Evolutionary conservation across 1,140 invertebrate genomes (phyloP), one percentile per base, ranked within the genome.

Genomic region (Cherax destructor): DNA sequence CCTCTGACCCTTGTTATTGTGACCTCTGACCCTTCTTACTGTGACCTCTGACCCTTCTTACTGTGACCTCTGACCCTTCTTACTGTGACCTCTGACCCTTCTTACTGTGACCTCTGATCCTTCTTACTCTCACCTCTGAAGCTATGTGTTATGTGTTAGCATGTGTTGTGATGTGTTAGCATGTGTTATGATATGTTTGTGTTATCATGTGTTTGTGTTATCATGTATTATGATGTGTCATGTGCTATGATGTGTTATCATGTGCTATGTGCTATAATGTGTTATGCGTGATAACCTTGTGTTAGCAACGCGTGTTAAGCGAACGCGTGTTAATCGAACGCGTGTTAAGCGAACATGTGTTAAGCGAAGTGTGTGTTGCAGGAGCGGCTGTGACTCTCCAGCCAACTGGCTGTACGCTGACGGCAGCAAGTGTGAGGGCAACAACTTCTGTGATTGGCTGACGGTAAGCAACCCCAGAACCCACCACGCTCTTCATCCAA

Each of bases 361-460:
- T 56, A 56, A 56, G 52, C 30, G 41, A 56, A 41, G 16, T 49
- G 76, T 41, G 18, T 79, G 0, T 91, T 78, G 16, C 93, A 93
- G 93, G 83, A 89, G 90, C 80, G 86, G 84, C 74, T 93, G 93
- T 52, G 93, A 92, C 50, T 90, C 91, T 13, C 90, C 93, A 18
- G 56, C 85, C 59, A 92, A 92, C 61, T 93, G 93, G 93, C 52
- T 92, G 24, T 93, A 92, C 87, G 92, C 93, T 72, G 93, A 93
- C 84, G 92, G 93, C 50, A 83, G 24, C 69, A 77, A 69, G 50
- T 93, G 93, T 30, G 83, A 91, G 61, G 81, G 72, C 80, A 93
- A 93, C 87, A 24, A 74, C 41, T 92, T 92, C 92, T 92, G 93
- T 77, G 93, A 93, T 83, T 93, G 93, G 93, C 78, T 77, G 6